Conservation (phyloP, 2,113 vertebrate genomes). For the Megaceryle torquata region DNA sequence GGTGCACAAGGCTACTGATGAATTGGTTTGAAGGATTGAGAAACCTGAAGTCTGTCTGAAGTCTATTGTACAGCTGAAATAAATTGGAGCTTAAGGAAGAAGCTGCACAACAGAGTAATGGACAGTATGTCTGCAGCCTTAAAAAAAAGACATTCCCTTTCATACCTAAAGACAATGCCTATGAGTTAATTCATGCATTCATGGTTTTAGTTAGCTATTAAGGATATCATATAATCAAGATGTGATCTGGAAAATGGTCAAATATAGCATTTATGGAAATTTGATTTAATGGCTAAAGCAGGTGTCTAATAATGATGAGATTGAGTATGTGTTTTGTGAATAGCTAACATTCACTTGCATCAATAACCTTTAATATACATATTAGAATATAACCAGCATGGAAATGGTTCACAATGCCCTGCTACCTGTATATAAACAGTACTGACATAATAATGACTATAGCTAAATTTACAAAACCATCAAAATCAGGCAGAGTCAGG, state of each 20-base stretch:
- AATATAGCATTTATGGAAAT: neutral
- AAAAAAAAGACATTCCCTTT: fast-evolving
- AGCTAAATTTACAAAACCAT: neutral
- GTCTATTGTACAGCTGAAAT: neutral
- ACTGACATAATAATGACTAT: neutral
- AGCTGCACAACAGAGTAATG: neutral
- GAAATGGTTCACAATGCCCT: neutral
- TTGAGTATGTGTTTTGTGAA: neutral
- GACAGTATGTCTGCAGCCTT: neutral
- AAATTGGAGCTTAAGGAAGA: neutral
- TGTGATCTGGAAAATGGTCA: neutral
- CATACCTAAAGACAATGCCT: neutral
- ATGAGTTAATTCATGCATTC: neutral
- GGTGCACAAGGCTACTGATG: neutral
- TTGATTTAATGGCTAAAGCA: neutral
- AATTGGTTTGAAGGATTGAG: neutral
- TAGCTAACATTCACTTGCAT: neutral
- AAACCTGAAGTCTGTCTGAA: neutral
- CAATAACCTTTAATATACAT: neutral
- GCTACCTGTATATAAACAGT: neutral
- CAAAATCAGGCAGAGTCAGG: neutral
- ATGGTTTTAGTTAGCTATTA: neutral
- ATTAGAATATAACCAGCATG: neutral
- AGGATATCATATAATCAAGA: neutral
- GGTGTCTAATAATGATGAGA: neutral